phyloP scores from a whole-genome alignment of 2,113 vertebrate species.

The Paramormyrops kingsleyae region DNA sequence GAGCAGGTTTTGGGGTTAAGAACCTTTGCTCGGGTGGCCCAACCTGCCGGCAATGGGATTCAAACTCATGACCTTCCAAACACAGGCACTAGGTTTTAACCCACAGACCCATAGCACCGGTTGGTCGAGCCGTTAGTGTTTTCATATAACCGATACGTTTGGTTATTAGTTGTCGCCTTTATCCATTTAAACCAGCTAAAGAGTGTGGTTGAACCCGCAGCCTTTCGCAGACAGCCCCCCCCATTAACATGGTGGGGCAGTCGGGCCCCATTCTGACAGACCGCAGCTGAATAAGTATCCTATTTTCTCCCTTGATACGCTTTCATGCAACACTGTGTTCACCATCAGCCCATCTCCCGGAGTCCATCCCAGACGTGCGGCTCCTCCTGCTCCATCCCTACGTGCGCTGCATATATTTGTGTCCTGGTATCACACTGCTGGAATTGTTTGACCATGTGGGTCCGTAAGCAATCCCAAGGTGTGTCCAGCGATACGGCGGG shows the following conservation, averaged over 20 bases:
- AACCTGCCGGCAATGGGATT: neutral
- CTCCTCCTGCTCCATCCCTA: neutral
- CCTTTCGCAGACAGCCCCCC: no score
- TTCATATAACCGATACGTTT: neutral
- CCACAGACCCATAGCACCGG: neutral
- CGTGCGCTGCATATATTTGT: neutral
- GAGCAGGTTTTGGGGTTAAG: neutral
- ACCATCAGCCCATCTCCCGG: neutral
- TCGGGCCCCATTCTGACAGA: neutral
- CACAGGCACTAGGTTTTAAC: neutral
- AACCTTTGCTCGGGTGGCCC: neutral
- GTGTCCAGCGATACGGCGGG: neutral
- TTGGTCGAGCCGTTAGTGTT: neutral
- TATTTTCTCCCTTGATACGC: neutral
- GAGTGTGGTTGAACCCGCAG: neutral
- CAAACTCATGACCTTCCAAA: neutral
- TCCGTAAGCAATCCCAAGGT: neutral
- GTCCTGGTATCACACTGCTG: neutral
- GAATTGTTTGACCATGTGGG: neutral
- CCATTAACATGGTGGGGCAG: neutral
- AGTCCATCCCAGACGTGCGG: neutral
- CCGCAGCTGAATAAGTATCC: neutral
- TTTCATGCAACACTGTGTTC: neutral
- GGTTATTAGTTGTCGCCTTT: neutral
- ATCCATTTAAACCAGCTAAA: neutral